Percentiles rank a stretch among this genome's conserved stretches.
phyloP scores from a whole-genome alignment of 2,797 vertebrate species.

The Erethizon dorsatum region DNA sequence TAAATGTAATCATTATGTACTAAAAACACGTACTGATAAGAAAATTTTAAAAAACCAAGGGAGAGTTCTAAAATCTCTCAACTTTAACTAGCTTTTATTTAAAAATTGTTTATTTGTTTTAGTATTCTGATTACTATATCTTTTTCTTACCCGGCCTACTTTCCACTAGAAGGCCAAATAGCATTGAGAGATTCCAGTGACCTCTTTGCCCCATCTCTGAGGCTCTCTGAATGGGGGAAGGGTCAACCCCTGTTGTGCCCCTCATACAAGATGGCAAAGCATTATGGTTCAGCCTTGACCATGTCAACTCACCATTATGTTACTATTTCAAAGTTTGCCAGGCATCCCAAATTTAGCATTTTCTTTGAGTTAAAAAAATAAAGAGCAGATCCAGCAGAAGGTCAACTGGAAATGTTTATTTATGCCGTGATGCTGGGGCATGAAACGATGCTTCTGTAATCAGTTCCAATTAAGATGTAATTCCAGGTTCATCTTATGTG shows the following conservation, averaged over 20 bases:
- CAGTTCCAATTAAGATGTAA: not conserved
- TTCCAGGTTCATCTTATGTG: not conserved
- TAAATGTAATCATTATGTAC: not conserved
- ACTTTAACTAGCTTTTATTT: constrained; percentile 16
- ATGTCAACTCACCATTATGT: not conserved
- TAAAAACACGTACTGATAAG: not conserved
- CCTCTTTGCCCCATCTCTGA: not conserved
- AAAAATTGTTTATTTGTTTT: not conserved
- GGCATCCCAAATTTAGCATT: constrained; percentile 33
- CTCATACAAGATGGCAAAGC: not conserved
- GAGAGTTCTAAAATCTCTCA: not conserved
- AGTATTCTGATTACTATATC: not conserved
- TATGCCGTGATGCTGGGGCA: not conserved
- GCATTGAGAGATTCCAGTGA: not conserved
- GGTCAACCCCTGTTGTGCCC: not conserved
- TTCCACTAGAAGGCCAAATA: not conserved
- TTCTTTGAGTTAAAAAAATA: not conserved
- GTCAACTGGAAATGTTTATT: constrained; percentile 39
- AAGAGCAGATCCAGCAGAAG: not conserved
- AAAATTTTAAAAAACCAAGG: not conserved
- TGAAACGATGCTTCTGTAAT: not conserved
- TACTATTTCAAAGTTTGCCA: constrained; percentile 45
- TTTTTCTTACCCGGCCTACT: not conserved
- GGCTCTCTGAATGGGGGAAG: not conserved
- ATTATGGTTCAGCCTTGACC: not conserved